Conservation (phyloP, 1,140 invertebrate genomes). For the Leptoteleia sp. region DNA sequence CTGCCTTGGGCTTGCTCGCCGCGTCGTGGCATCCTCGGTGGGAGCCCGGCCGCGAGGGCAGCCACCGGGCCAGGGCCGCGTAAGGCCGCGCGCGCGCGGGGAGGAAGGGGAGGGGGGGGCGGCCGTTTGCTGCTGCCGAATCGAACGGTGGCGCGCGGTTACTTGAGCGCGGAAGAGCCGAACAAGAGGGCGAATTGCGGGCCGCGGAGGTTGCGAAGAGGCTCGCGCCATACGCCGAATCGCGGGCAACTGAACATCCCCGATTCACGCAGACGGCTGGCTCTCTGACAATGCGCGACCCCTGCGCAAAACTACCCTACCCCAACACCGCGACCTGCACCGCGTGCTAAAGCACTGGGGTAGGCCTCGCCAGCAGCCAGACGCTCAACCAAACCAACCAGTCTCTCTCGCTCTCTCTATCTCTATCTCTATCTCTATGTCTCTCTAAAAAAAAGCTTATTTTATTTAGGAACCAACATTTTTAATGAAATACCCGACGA, state of each 20-base stretch:
- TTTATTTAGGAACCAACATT: too few species aligned
- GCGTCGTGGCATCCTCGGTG: too few species aligned
- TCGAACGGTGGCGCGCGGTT: too few species aligned
- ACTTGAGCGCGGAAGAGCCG: constrained; percentile 33
- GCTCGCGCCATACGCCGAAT: constrained; percentile 77
- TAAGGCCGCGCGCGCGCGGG: too few species aligned
- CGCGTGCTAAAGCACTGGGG: constrained; percentile 57
- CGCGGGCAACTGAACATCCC: constrained; percentile 80
- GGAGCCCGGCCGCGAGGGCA: too few species aligned
- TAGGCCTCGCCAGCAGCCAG: constrained; percentile 43
- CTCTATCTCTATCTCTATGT: too few species aligned
- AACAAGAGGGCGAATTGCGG: constrained; percentile 17
- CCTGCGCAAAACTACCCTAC: constrained; percentile 78
- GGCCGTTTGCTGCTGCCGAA: too few species aligned
- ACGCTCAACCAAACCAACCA: too few species aligned
- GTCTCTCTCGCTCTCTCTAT: too few species aligned
- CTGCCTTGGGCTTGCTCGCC: neutral
- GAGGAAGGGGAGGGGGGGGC: too few species aligned
- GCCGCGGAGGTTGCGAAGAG: constrained; percentile 33
- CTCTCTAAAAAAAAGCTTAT: too few species aligned
- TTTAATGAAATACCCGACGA: too few species aligned
- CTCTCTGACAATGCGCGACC: constrained; percentile 74
- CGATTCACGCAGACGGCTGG: constrained; percentile 63
- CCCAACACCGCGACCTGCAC: constrained; percentile 62
- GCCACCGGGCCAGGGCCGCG: neutral